Percentiles rank a stretch among this genome's conserved stretches.
Evolutionary conservation across 2,888 invertebrate species (phyloP).

Genomic region (Doris montereyensis): DNA sequence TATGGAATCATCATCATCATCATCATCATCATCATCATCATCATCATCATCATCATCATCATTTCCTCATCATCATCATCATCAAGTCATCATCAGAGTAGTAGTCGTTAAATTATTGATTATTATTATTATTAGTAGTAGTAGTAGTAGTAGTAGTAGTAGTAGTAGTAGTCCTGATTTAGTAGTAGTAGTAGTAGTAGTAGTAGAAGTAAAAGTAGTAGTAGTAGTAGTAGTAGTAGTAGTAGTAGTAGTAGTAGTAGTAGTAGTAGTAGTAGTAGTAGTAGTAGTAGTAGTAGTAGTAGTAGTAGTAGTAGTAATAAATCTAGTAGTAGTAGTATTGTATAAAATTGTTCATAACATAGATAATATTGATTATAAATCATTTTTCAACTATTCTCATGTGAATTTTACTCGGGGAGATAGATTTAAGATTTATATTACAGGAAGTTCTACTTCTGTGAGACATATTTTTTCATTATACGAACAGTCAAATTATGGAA

Average conservation of each 20-base stretch:
- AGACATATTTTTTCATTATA: no score
- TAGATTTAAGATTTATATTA: no score
- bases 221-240: conserved; percentile 23
- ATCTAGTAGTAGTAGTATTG: conserved; percentile 22
- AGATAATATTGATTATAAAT: no score
- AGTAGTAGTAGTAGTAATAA: conserved; percentile 25
- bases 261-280: conserved; percentile 28
- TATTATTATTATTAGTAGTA: conserved; percentile 22
- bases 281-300: conserved; percentile 27
- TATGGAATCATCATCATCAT: conserved; percentile 8
- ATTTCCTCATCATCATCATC: not conserved
- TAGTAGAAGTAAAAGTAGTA: not conserved
- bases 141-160: conserved; percentile 28
- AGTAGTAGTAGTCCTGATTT: conserved; percentile 22
- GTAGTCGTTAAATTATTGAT: not conserved
- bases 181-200: conserved; percentile 27
- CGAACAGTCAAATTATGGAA: no score
- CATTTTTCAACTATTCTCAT: no score
- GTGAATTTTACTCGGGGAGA: no score
- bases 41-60: conserved; percentile 20
- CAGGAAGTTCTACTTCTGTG: no score
- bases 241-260: conserved; percentile 29
- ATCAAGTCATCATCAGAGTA: not conserved
- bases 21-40: conserved; percentile 16
- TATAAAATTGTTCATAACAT: no score